Conservation (phyloP, 2,888 invertebrate genomes). For the Shargacucullia verbasci region DNA sequence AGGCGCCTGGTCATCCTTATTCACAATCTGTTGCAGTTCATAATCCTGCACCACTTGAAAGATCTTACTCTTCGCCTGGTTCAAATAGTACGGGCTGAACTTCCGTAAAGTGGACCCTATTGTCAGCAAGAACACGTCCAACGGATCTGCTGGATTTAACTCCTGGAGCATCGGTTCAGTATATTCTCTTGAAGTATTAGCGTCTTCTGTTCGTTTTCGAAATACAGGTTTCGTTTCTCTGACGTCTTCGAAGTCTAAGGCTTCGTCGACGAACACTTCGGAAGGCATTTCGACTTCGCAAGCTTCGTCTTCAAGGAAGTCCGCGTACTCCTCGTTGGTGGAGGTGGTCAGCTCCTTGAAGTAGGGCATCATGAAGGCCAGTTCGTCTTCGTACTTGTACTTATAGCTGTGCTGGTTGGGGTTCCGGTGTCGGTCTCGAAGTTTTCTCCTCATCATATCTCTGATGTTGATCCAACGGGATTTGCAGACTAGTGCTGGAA, state of each 20-base stretch:
- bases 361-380: constrained; percentile 76
- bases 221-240: constrained; percentile 68
- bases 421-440: constrained; percentile 71
- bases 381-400: constrained; percentile 81
- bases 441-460: constrained; percentile 80
- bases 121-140: constrained; percentile 79
- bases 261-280: constrained; percentile 65
- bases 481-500: constrained; percentile 78
- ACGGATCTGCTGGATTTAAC: constrained; percentile 71
- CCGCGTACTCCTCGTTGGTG: constrained; percentile 66
- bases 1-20: constrained; percentile 63
- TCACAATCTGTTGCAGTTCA: constrained; percentile 79
- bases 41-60: constrained; percentile 85
- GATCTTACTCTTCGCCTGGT: constrained; percentile 83
- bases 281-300: constrained; percentile 67
- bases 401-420: constrained; percentile 69
- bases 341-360: constrained; percentile 65
- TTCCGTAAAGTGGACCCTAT: constrained; percentile 79
- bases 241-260: constrained; percentile 63
- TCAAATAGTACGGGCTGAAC: constrained; percentile 79
- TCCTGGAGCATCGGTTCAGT: constrained; percentile 63
- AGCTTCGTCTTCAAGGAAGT: constrained; percentile 65
- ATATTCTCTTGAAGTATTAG: constrained; percentile 37
- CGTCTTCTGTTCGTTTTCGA: constrained; percentile 58
- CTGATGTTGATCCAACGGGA: constrained; percentile 82